phyloP scores from a whole-genome alignment of 2,888 invertebrate genomes.

The Acheta domesticus region DNA sequence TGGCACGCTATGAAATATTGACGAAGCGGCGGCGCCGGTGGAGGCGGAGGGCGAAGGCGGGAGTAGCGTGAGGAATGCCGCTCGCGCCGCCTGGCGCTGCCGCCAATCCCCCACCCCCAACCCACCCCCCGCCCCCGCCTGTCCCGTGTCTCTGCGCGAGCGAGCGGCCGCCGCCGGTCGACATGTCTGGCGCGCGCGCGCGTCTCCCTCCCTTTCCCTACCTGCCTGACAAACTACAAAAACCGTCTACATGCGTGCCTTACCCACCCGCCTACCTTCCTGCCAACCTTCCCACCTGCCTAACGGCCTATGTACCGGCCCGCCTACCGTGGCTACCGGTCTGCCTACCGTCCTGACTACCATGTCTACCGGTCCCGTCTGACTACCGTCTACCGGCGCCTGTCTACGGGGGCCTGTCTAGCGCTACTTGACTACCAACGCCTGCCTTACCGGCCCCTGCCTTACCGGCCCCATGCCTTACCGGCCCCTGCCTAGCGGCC shows the following conservation, averaged over 20 bases:
- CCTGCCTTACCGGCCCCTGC: no score
- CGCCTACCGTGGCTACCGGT: no score
- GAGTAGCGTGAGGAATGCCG: not conserved
- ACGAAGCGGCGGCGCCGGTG: not conserved
- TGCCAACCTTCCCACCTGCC: not conserved
- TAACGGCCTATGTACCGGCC: not conserved
- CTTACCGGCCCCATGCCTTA: no score
- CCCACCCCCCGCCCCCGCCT: not conserved
- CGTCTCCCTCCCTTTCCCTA: not conserved
- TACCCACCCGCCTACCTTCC: not conserved
- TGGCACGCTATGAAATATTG: constrained; percentile 8
- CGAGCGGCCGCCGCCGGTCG: not conserved
- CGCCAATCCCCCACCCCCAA: not conserved
- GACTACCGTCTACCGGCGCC: no score
- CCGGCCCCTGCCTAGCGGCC: no score
- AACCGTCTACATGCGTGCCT: not conserved
- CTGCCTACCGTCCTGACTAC: no score
- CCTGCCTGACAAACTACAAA: not conserved
- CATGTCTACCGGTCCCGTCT: no score
- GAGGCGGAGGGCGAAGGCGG: not conserved
- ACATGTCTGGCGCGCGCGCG: not conserved
- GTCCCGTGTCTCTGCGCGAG: not conserved
- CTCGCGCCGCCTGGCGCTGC: not conserved
- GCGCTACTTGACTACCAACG: no score
- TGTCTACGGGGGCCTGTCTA: no score